Evolutionary conservation across 2,888 invertebrate species (phyloP).

Genomic region (Drosophila borealis): DNA sequence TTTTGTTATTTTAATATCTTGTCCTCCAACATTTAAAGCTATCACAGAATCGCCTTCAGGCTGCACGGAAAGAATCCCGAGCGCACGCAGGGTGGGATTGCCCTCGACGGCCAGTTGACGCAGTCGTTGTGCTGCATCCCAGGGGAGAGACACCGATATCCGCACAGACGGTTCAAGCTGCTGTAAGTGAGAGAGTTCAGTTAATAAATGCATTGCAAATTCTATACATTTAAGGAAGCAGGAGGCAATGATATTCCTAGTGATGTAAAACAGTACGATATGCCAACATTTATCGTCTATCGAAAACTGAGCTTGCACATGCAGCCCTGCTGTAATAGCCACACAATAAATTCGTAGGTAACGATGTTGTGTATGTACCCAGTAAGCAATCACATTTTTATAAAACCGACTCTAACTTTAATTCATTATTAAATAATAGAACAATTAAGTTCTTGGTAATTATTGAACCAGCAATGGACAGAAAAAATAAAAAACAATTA

Average conservation of each 20-base stretch:
- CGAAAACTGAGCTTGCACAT: constrained; percentile 25
- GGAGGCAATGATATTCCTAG: constrained; percentile 38
- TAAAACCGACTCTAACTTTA: no score
- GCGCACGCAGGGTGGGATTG: constrained; percentile 93
- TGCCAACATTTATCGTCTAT: constrained; percentile 34
- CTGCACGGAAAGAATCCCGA: constrained; percentile 98
- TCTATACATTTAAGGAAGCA: constrained; percentile 39
- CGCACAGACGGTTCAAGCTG: constrained; percentile 96
- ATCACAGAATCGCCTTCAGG: constrained; percentile 95
- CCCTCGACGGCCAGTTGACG: constrained; percentile 96
- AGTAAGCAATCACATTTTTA: constrained; percentile 3
- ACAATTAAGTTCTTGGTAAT: not conserved
- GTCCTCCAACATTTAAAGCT: constrained; percentile 89
- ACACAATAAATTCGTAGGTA: constrained; percentile 7
- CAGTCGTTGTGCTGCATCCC: constrained; percentile 96
- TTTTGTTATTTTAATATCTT: constrained; percentile 87
- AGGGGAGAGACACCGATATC: constrained; percentile 98
- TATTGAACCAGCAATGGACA: constrained; percentile 3
- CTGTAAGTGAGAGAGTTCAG: constrained; percentile 49
- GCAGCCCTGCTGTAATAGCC: constrained; percentile 44
- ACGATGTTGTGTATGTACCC: constrained; percentile 1
- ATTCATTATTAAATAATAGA: not conserved
- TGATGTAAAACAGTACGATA: constrained; percentile 36
- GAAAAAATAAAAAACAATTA: constrained; percentile 53
- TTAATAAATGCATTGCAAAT: constrained; percentile 31